A percentile compares a stretch with the other conserved stretches of the same genome.
Evolutionary conservation across 1,140 invertebrate species (phyloP).

Genomic region (Caenorhabditis latens): DNA sequence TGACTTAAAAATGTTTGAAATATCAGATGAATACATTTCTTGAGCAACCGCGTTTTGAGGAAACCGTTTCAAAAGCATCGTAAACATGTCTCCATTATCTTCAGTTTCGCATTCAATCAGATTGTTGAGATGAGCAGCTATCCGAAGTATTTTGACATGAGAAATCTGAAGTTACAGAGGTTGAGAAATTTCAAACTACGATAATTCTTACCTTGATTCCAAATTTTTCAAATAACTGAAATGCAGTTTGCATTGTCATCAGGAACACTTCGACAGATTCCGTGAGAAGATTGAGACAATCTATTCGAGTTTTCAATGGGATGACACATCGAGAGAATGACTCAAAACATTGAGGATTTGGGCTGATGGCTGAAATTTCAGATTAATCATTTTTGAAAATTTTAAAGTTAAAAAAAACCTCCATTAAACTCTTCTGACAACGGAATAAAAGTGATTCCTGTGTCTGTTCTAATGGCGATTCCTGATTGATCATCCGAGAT

Average conservation of each 20-base stretch:
- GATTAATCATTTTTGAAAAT: too few species aligned
- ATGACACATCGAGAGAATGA: not conserved
- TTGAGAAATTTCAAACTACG: too few species aligned
- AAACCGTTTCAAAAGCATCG: not conserved
- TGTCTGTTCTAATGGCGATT: not conserved
- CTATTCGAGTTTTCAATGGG: not conserved
- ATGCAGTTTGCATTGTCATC: not conserved
- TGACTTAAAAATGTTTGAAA: not conserved
- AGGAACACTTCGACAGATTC: not conserved
- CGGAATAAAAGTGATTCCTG: constrained; percentile 2
- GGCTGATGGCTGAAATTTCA: not conserved
- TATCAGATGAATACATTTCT: not conserved
- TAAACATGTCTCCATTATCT: not conserved
- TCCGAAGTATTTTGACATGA: not conserved
- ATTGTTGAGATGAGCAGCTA: constrained; percentile 23
- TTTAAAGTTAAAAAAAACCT: too few species aligned
- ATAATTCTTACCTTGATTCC: constrained; percentile 2
- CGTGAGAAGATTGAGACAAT: not conserved
- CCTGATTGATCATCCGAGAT: not conserved
- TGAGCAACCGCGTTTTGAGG: not conserved
- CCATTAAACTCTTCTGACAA: not conserved
- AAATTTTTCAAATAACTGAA: not conserved
- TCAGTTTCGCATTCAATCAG: not conserved
- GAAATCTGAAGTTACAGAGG: not conserved
- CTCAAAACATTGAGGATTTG: not conserved